Conservation (phyloP, 2,888 invertebrate species). For the Strigamia crassipes region DNA sequence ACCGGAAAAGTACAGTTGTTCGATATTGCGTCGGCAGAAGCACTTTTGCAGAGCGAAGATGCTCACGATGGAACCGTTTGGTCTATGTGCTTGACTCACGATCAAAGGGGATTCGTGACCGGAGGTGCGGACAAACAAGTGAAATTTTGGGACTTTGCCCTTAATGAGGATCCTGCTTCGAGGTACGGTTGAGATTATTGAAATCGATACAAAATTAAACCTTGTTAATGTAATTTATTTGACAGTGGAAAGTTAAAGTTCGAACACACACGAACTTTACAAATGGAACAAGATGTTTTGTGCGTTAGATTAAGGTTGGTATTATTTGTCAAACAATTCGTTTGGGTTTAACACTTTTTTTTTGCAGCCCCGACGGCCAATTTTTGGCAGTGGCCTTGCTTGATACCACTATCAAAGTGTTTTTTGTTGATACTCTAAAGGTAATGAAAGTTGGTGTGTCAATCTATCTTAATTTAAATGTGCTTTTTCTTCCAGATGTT, state of each 20-base stretch:
- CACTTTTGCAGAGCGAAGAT: slow-evolving; percentile 75
- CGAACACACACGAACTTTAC: slow-evolving; percentile 78
- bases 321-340: background rate
- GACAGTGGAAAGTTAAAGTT: slow-evolving; percentile 59
- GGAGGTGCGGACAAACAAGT: slow-evolving; percentile 88
- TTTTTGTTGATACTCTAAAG: slow-evolving; percentile 92
- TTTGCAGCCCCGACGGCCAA: slow-evolving; percentile 75
- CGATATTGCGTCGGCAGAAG: slow-evolving; percentile 81
- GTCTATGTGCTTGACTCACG: slow-evolving; percentile 77
- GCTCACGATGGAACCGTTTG: slow-evolving; percentile 83
- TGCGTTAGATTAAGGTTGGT: slow-evolving; percentile 68
- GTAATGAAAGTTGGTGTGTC: slow-evolving; percentile 60
- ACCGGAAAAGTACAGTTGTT: slow-evolving; percentile 78
- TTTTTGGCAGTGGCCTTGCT: slow-evolving; percentile 87
- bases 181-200: background rate
- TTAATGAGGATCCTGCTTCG: slow-evolving; percentile 63
- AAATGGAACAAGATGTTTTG: slow-evolving; percentile 84
- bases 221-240: background rate
- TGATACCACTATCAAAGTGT: slow-evolving; percentile 93
- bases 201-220: background rate
- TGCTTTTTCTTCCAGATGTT: slow-evolving; percentile 71
- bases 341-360: background rate
- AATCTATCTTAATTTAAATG: slow-evolving; percentile 42
- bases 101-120: slow-evolving; percentile 79
- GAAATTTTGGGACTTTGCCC: slow-evolving; percentile 92